Conservation (phyloP, 2,888 invertebrate species). For the Willowsia nigromaculata region DNA sequence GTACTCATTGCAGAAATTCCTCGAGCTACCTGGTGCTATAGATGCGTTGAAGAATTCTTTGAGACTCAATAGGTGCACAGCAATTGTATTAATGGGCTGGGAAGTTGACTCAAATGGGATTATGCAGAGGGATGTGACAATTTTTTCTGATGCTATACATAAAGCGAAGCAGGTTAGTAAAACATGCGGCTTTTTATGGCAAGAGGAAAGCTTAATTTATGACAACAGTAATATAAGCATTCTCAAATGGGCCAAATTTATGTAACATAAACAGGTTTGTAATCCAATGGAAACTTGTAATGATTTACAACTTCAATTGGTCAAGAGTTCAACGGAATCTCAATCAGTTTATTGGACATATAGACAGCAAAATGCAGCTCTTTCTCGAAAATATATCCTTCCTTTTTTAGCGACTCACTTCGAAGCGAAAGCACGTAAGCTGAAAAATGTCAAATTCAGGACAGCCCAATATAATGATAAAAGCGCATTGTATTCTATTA, state of each 20-base stretch:
- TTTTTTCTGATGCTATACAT: slow-evolving; percentile 77
- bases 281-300: slow-evolving; percentile 76
- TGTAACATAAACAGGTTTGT: slow-evolving; percentile 75
- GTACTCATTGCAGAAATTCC: slow-evolving; percentile 76
- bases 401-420: slow-evolving; percentile 78
- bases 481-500: neutral
- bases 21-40: slow-evolving; percentile 76
- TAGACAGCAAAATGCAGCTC: slow-evolving; percentile 73
- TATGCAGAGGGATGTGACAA: slow-evolving; percentile 77
- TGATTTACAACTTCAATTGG: slow-evolving; percentile 73
- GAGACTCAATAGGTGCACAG: slow-evolving; percentile 74
- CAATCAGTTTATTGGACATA: slow-evolving; percentile 75
- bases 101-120: slow-evolving; percentile 72
- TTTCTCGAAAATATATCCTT: slow-evolving; percentile 77
- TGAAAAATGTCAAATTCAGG: neutral
- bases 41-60: slow-evolving; percentile 76
- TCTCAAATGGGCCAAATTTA: too few species aligned
- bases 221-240: too few species aligned
- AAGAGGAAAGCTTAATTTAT: too few species aligned
- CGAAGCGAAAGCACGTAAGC: slow-evolving; percentile 78
- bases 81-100: slow-evolving; percentile 79
- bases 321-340: slow-evolving; percentile 73
- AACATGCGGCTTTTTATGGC: neutral
- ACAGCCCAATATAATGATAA: neutral
- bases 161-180: slow-evolving; percentile 78